Evolutionary conservation across 2,797 vertebrate species (phyloP).

Genomic region (Champsocephalus esox): DNA sequence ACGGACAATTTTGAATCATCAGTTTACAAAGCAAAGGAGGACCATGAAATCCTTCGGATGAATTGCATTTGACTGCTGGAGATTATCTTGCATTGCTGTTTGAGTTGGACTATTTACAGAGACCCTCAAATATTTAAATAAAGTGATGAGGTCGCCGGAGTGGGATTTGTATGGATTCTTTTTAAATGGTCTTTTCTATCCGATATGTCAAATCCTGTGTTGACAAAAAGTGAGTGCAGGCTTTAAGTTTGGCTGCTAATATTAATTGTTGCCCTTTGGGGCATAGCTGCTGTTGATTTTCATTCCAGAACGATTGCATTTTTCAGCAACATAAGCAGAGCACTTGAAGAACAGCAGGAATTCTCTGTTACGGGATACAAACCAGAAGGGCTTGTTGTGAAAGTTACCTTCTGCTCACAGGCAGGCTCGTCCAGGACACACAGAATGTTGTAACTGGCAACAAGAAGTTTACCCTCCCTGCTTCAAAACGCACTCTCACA

Average conservation of each 20-base stretch:
- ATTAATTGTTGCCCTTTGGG: slow-evolving; percentile 17
- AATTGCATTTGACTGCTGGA: slow-evolving; percentile 12
- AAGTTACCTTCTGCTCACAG: slow-evolving; percentile 59
- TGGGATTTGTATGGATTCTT: slow-evolving; percentile 54
- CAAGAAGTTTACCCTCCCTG: slow-evolving; percentile 25
- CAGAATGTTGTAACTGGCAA: slow-evolving; percentile 44
- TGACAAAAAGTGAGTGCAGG: slow-evolving; percentile 24
- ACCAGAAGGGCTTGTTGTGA: slow-evolving; percentile 56
- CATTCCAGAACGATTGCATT: slow-evolving; percentile 34
- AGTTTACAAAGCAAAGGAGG: slow-evolving; percentile 33
- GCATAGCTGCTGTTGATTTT: slow-evolving; percentile 33
- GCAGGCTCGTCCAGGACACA: slow-evolving; percentile 28
- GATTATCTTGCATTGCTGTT: slow-evolving; percentile 43
- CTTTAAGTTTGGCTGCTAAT: slow-evolving; percentile 27
- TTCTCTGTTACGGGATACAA: slow-evolving; percentile 35
- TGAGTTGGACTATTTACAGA: slow-evolving; percentile 48
- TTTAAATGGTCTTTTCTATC: slow-evolving; percentile 43
- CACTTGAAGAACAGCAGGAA: slow-evolving; percentile 43
- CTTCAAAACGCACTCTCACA: slow-evolving; percentile 26
- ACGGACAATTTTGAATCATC: slow-evolving; percentile 27
- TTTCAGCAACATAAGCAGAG: slow-evolving; percentile 33
- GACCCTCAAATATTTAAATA: slow-evolving; percentile 62
- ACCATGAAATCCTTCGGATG: slow-evolving; percentile 25
- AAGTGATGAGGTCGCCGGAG: slow-evolving; percentile 50
- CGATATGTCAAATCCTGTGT: slow-evolving; percentile 22